Conservation (phyloP, 2,888 invertebrate genomes). For the Galeruca laticollis region DNA sequence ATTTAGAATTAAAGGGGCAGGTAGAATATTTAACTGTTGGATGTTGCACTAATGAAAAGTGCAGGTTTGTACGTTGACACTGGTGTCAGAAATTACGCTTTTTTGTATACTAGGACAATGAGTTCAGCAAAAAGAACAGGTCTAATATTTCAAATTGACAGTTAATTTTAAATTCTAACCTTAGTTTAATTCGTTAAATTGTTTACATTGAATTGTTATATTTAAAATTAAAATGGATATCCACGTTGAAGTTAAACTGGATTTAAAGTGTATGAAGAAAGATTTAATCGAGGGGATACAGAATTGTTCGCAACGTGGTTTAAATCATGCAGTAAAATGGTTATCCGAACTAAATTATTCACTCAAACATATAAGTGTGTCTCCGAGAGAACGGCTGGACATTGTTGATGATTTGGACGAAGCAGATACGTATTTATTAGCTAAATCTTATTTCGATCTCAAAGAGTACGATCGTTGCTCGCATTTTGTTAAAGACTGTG, state of each 20-base stretch:
- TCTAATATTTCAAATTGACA: neutral
- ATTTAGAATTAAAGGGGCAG: too few relatives aligned
- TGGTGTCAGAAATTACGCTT: too few relatives aligned
- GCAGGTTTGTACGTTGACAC: too few relatives aligned
- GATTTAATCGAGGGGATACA: slow-evolving; percentile 75
- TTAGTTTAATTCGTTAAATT: neutral
- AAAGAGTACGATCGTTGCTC: slow-evolving; percentile 92
- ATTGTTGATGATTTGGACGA: slow-evolving; percentile 72
- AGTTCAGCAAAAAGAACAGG: too few relatives aligned
- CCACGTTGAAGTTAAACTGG: slow-evolving; percentile 60
- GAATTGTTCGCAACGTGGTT: slow-evolving; percentile 84
- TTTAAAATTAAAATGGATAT: slow-evolving; percentile 39
- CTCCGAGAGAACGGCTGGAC: slow-evolving; percentile 68
- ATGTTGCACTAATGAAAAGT: too few relatives aligned
- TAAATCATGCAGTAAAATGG: slow-evolving; percentile 89
- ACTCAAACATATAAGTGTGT: slow-evolving; percentile 75
- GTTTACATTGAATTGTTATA: too few relatives aligned
- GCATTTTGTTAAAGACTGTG: slow-evolving; percentile 80
- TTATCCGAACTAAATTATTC: slow-evolving; percentile 87
- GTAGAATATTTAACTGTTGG: too few relatives aligned
- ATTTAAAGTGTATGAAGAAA: slow-evolving; percentile 74
- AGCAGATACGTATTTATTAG: slow-evolving; percentile 79
- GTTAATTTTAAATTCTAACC: neutral
- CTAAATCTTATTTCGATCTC: slow-evolving; percentile 90
- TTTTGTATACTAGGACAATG: too few relatives aligned